Evolutionary conservation across 2,888 invertebrate genomes (phyloP), one percentile per base, ranked within the genome.

Genomic region (Melieria crassipennis): DNA sequence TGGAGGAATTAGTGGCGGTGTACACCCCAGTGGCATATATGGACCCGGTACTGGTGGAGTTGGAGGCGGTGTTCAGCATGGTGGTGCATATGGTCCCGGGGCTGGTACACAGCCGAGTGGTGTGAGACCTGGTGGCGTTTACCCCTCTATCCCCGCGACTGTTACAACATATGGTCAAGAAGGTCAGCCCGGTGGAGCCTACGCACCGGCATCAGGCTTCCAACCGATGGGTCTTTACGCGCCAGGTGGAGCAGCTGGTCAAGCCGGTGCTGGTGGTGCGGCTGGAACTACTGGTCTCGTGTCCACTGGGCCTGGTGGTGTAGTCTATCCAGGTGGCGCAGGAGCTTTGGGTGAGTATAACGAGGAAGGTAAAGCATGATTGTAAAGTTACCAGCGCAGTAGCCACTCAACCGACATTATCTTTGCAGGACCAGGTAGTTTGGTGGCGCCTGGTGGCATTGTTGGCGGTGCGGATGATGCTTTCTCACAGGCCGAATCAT

Each of bases 401-500:
- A 30, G 30, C 16, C 11, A 4, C 11, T 43, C 42, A 7, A 45
- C 11, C 42, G 11, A 16, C 6, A 57, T 58, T 7, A 30, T 60
- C 48, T 7, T 46, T 45, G 1, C 16, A 78, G 78, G 74, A 0
- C 74, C 78, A n/a, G 13, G 48, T n/a, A 66, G 65, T 45, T 66
- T 72, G 50, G 65, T 76, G 61, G 77, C 75, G 63, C 46, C 69
- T 52, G 72, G 72, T 10, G 73, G 69, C 10, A 2, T 30, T 30
- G 66, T 62, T 7, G 78, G 76, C 9, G 83, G 79, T 7, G 85
- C 82, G n/a, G 92, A 92, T 78, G 92, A 91, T 72, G 90, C 92
- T 43, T 92, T 93, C 83, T 93, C 94, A 0, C 92, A 93, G 87
- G 93, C 93, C 4, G 90, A 87, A 72, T 84, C 87, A 0, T 79